phyloP scores from a whole-genome alignment of 1,140 invertebrate species.

The Macrobrachium rosenbergii region DNA sequence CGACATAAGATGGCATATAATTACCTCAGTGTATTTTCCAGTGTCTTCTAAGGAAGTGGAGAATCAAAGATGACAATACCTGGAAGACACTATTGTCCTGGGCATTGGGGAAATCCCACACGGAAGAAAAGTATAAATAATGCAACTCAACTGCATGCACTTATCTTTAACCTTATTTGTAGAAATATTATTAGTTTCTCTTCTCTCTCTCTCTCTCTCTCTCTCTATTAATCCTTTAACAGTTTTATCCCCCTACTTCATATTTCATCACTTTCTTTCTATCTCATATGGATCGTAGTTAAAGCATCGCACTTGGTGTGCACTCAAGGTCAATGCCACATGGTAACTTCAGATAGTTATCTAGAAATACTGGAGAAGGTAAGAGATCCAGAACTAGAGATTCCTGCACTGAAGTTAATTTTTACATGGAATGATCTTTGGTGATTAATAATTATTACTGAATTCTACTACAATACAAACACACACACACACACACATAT shows the following conservation, averaged over 20 bases:
- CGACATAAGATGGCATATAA: too few species aligned
- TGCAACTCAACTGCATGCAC: not conserved
- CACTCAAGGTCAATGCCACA: too few species aligned
- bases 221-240: not conserved
- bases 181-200: not conserved
- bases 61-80: too few species aligned
- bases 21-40: too few species aligned
- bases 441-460: not conserved
- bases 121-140: not conserved
- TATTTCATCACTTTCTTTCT: not conserved
- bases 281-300: not conserved
- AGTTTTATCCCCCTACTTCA: not conserved
- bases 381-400: not conserved
- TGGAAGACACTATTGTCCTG: too few species aligned
- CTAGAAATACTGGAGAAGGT: too few species aligned
- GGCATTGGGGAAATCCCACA: not conserved
- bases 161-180: not conserved
- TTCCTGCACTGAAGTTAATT: not conserved
- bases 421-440: not conserved
- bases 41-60: too few species aligned
- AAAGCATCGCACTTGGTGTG: not conserved
- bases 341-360: too few species aligned
- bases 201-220: constrained; percentile 34
- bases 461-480: constrained; percentile 10
- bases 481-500: constrained; percentile 21